Conservation (phyloP, 1,140 invertebrate species). For the Trichonephila clavipes region DNA sequence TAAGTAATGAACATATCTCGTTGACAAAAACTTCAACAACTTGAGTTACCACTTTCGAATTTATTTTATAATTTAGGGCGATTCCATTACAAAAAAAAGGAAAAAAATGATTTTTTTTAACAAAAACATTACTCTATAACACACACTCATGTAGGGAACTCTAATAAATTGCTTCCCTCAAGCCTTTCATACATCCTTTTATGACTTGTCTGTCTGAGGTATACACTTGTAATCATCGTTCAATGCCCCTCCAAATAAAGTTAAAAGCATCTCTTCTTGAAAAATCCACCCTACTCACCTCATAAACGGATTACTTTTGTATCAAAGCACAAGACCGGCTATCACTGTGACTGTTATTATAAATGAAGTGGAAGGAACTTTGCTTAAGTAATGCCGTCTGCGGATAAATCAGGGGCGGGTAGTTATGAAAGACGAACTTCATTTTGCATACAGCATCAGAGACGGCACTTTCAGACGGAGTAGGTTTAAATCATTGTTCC, state of each 20-base stretch:
- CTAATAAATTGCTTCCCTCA: slow-evolving; percentile 37
- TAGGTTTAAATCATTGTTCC: not conserved
- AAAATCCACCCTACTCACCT: not conserved
- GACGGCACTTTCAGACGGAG: not conserved
- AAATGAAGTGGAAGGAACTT: slow-evolving; percentile 11
- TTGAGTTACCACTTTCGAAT: too few species aligned
- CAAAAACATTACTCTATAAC: not conserved
- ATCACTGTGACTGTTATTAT: not conserved
- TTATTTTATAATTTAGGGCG: too few species aligned
- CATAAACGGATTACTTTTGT: slow-evolving; percentile 38
- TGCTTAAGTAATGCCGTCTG: slow-evolving; percentile 38
- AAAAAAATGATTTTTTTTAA: too few species aligned
- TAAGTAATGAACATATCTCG: too few species aligned
- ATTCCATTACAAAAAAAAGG: too few species aligned
- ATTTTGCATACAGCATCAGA: slow-evolving; percentile 28
- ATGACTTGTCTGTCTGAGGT: slow-evolving; percentile 55
- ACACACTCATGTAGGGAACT: not conserved
- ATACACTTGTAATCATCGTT: slow-evolving; percentile 45
- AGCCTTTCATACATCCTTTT: slow-evolving; percentile 24
- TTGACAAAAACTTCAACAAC: too few species aligned
- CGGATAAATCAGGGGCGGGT: slow-evolving; percentile 14
- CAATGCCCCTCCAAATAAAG: slow-evolving; percentile 47
- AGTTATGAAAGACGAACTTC: slow-evolving; percentile 20
- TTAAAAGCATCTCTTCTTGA: slow-evolving; percentile 43
- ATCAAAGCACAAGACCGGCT: slow-evolving; percentile 4